Evolutionary conservation across 2,888 invertebrate species (phyloP), one percentile per base, ranked within the genome.

Genomic region (Mellilla xanthometata): DNA sequence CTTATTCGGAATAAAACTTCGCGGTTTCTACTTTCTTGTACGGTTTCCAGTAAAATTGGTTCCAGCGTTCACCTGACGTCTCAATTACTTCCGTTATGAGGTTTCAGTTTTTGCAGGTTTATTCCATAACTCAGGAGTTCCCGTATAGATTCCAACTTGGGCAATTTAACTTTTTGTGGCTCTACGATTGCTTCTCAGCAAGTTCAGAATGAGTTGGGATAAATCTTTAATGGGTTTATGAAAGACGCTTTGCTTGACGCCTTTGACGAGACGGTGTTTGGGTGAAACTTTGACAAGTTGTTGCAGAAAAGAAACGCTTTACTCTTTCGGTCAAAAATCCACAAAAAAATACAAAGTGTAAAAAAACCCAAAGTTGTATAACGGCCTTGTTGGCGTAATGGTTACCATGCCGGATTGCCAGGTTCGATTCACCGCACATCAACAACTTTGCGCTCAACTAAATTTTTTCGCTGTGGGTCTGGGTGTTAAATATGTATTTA

Each of bases 121-220:
- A 65, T 65, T 61, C 48, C 60, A 60, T 62, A 60, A 66, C 64
- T 69, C 54, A 61, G 51, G 63, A 68, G 62, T 68, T 70, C 49
- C 62, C 6, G 4, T 19, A 58, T 69, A 68, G 72, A 76, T 70
- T 74, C 71, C 69, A 82, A 81, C 80, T 81, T 76, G 58, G 56
- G 71, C 82, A 84, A 84, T 83, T 81, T 80, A 81, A 82, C 82
- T 83, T 84, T 81, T 80, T 79, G 71, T 72, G 69, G 67, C 60
- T 55, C 60, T 61, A 60, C 63, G 58, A 74, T 77, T 72, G 65
- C 72, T 75, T 69, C 54, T 31, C 60, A 68, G 54, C 67, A 57
- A 56, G 60, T 65, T 60, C 52, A 43, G 43, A 38, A 53, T 68
- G 56, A 56, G 60, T 65, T 60, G 52, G 43, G 43, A 40, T 62